Conservation (phyloP, 2,113 vertebrate species). For the Gadus chalcogrammus region DNA sequence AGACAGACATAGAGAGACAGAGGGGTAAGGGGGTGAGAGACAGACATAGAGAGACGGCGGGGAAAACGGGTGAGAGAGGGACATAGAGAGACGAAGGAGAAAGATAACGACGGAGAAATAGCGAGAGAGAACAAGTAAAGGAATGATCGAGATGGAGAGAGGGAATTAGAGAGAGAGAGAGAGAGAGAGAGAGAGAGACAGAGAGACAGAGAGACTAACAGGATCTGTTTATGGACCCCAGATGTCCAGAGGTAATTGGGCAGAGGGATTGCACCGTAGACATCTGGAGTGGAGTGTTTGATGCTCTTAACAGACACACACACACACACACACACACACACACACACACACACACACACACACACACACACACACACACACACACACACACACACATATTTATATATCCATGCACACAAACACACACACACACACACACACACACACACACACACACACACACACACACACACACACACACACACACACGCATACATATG, state of each 20-base stretch:
- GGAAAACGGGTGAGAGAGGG: too few relatives aligned
- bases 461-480: not conserved
- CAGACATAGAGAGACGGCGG: too few relatives aligned
- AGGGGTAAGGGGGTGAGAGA: too few relatives aligned
- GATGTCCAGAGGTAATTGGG: conserved; percentile 70
- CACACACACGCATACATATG: not conserved
- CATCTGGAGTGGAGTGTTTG: conserved; percentile 60
- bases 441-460: not conserved
- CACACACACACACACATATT: conserved; percentile 23
- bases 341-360: conserved; percentile 15
- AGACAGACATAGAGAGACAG: too few relatives aligned
- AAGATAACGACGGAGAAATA: not conserved
- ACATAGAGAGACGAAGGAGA: conserved; percentile 8
- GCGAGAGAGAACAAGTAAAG: conserved; percentile 16
- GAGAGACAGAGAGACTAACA: conserved; percentile 12
- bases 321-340: conserved; percentile 15
- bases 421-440: not conserved
- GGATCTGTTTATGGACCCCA: conserved; percentile 61
- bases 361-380: conserved; percentile 24
- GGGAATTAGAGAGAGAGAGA: not conserved
- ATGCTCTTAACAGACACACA: conserved; percentile 35
- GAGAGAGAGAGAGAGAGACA: conserved; percentile 23
- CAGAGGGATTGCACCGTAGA: conserved; percentile 62
- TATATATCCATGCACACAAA: not conserved
- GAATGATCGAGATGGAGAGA: not conserved